Base-by-base conservation (phyloP, 2,113 vertebrate genomes). In the Pelecanus crispus region DNA sequence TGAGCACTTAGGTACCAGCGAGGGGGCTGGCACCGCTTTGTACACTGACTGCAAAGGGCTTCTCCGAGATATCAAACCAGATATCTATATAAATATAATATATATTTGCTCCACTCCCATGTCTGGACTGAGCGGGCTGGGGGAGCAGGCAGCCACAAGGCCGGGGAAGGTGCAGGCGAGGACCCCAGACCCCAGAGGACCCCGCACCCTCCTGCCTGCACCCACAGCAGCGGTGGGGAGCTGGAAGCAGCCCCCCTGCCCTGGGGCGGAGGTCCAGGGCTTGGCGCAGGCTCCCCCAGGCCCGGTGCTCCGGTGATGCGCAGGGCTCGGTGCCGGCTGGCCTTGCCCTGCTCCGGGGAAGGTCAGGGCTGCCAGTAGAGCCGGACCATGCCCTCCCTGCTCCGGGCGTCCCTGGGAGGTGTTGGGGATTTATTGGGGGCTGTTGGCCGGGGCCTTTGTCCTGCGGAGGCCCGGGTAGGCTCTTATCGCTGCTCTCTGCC, bases 1-100 rank as follows among this genome's bases (percentile, higher is more conserved):
- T 59, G 84, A 86, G 71, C 92, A 79, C 77, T 73, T 47, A 56
- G 82, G 86, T 11, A 68, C 28, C 10, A 18, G 82, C 36, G 52
- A n/a, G 31, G 74, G 63, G 73, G 14, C 53, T 81, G 86, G 91
- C 90, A 87, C 83, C 7, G 79, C 95, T 97, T 90, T 44, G 88
- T 50, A 34, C 77, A 49, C 90, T 21, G 91, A 58, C 80, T 65
- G 82, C 88, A 31, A 70, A 77, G 90, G 36, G 93, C 90, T 95
- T 50, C 81, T 83, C 84, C 20, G 11, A 66, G 66, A 20, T 59
- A 88, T 93, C 83, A 52, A 81, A 92, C 38, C 94, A 86, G 91
- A 94, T 82, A 70, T 95, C 61, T 94, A 85, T 83, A 79, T 53
- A 95, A 97, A 97, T 95, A 95, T 97, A 97, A 97, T 96, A 96